Conservation (phyloP, 2,113 vertebrate genomes). For the Tenrec ecaudatus region DNA sequence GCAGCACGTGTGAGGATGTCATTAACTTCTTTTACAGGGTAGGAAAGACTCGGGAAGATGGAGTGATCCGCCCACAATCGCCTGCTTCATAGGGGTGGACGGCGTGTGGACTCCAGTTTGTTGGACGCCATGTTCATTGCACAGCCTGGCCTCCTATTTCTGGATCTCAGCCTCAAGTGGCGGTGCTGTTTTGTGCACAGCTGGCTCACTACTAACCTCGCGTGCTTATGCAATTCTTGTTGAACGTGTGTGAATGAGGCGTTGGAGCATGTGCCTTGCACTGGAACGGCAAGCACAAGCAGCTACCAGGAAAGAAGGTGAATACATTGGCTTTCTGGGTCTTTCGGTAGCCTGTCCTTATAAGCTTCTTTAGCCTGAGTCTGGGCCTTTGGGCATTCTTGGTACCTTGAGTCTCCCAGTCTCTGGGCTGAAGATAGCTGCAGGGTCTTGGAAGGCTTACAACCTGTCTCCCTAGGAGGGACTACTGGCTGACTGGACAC, state of each 20-base stretch:
- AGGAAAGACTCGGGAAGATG: constrained; percentile 59
- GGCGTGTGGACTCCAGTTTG: constrained; percentile 62
- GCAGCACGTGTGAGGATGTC: neutral
- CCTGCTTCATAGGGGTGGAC: constrained; percentile 3
- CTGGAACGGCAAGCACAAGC: neutral
- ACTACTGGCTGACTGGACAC: neutral
- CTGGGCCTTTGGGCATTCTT: too few species aligned
- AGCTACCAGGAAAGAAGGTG: neutral
- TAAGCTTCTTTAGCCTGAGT: neutral
- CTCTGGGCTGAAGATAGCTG: neutral
- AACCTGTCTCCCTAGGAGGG: neutral
- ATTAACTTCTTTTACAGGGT: neutral
- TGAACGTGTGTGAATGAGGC: neutral
- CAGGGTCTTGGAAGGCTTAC: too few species aligned
- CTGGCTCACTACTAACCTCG: neutral
- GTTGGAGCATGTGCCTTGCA: too few species aligned
- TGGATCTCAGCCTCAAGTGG: neutral
- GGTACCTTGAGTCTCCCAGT: neutral
- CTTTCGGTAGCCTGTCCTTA: neutral
- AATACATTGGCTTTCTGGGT: neutral
- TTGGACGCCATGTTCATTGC: constrained; percentile 60
- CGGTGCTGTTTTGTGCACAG: neutral
- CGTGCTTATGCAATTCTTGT: neutral
- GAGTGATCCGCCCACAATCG: neutral
- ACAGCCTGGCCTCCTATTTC: neutral